Conservation (phyloP, 2,113 vertebrate species). For the Chiloscyllium plagiosum region DNA sequence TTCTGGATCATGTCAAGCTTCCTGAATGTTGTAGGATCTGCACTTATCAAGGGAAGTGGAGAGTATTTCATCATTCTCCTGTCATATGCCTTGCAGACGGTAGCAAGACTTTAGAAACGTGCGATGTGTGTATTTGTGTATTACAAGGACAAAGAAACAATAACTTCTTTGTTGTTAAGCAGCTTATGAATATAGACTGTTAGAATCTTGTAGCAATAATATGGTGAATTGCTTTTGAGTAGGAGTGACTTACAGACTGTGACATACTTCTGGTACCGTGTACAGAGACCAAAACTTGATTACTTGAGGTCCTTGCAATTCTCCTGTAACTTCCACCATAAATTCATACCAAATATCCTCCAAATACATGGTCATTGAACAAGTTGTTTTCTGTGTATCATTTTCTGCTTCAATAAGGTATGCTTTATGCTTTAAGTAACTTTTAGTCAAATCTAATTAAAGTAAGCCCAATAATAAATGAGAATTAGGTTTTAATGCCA, state of each 20-base stretch:
- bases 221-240: neutral
- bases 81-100: neutral
- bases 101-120: neutral
- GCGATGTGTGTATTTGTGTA: neutral
- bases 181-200: neutral
- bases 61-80: neutral
- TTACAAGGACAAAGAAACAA: neutral
- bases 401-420: neutral
- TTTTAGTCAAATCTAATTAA: neutral
- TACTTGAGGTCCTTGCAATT: no score
- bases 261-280: neutral
- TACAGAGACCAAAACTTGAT: neutral
- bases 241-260: neutral
- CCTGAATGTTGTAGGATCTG: no score
- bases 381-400: neutral
- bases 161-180: slow-evolving; percentile 1
- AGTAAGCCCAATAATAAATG: neutral
- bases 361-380: neutral
- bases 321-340: neutral
- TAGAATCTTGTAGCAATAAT: neutral
- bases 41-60: neutral
- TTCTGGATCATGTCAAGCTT: neutral
- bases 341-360: neutral
- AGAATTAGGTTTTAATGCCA: neutral
- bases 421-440: neutral